Evolutionary conservation across 2,888 invertebrate species (phyloP).

Genomic region (Apoderus coryli): DNA sequence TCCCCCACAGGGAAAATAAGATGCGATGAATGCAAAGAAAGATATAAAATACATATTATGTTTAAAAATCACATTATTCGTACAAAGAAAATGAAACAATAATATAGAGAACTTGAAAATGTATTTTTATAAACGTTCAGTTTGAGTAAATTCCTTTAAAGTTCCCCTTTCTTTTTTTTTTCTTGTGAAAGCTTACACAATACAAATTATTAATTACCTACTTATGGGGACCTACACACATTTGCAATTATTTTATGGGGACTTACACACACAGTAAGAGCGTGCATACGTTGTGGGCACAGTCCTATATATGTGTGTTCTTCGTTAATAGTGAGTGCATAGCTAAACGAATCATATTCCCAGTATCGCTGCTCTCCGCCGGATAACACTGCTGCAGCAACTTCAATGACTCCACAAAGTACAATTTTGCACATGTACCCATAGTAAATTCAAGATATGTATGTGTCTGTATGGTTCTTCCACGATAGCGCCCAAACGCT

Average conservation of each 20-base stretch:
- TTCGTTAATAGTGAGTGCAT: conserved; percentile 4
- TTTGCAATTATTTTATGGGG: neutral
- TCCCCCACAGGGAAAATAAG: conserved; percentile 5
- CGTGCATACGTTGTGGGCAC: conserved; percentile 5
- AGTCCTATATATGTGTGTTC: conserved; percentile 1
- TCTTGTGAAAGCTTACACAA: conserved; percentile 1
- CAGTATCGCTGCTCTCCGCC: conserved; percentile 4
- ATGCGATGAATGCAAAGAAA: conserved; percentile 4
- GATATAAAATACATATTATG: conserved; percentile 3
- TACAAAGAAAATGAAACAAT: conserved; percentile 2
- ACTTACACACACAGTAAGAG: conserved; percentile 4
- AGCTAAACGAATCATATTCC: conserved; percentile 3
- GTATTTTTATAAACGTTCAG: conserved; percentile 4
- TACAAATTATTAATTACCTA: neutral
- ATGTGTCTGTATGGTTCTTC: conserved; percentile 3
- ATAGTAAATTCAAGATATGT: conserved; percentile 5
- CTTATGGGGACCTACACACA: conserved; percentile 4
- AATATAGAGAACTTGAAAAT: conserved; percentile 4
- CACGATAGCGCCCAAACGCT: no score
- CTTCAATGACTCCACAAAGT: conserved; percentile 4
- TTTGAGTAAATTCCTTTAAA: conserved; percentile 2
- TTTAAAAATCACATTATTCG: conserved; percentile 6
- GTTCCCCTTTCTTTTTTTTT: conserved; percentile 4
- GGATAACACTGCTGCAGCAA: conserved; percentile 4
- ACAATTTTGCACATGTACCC: conserved; percentile 6